Conservation (phyloP, 2,888 invertebrate species). For the Aporophyla lueneburgensis region DNA sequence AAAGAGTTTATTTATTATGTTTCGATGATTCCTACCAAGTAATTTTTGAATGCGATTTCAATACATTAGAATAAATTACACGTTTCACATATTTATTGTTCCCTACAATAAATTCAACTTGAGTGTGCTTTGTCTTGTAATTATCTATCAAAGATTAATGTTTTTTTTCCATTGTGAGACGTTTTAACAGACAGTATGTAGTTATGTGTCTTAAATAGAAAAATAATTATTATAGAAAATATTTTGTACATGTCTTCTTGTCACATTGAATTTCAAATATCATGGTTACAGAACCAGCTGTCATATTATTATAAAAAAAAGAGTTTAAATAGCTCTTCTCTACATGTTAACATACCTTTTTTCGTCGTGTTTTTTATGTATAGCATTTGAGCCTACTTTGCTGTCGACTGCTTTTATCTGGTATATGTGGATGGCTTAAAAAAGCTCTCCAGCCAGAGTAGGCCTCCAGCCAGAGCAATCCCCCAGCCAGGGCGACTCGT, state of each 20-base stretch:
- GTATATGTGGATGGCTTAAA: neutral
- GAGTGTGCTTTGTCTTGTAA: neutral
- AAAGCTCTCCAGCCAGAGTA: neutral
- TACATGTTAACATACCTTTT: neutral
- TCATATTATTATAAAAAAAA: neutral
- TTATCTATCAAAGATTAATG: neutral
- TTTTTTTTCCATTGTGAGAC: neutral
- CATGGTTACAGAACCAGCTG: neutral
- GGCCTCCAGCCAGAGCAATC: neutral
- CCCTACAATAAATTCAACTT: neutral
- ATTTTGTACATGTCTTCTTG: neutral
- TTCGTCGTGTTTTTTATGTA: neutral
- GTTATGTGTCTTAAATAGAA: too few species aligned
- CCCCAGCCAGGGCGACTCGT: neutral
- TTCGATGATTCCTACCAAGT: slow-evolving; percentile 15
- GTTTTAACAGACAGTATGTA: neutral
- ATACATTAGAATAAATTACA: slow-evolving; percentile 55
- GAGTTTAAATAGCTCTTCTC: neutral
- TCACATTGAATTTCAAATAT: neutral
- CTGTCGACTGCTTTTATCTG: neutral
- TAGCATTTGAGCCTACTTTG: too few species aligned
- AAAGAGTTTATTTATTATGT: slow-evolving; percentile 39
- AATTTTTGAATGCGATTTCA: slow-evolving; percentile 44
- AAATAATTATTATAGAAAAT: too few species aligned
- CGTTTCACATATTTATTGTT: slow-evolving; percentile 7